Evolutionary conservation across 2,113 vertebrate genomes (phyloP), one percentile per base, ranked within the genome.

Genomic region (Dipodomys ordii): DNA sequence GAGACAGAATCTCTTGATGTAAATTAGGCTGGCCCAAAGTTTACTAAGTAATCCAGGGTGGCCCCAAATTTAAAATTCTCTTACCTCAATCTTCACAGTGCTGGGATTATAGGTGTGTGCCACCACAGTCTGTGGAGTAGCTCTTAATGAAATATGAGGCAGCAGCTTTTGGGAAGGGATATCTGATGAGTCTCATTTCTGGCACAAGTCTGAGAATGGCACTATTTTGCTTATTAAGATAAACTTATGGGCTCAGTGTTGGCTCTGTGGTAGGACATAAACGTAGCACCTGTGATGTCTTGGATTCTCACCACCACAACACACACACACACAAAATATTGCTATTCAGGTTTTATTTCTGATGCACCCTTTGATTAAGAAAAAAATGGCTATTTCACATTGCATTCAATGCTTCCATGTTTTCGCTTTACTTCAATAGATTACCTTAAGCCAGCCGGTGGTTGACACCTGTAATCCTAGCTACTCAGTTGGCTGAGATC

Each of bases 121-220:
- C 27, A 32, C 67, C 20, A 69, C 6, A 62, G 12, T 22, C 28
- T n/a, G 64, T 12, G 49, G 49, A 35, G 32, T 62, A 60, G 19
- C 83, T 83, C 88, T 83, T 39, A 95, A 32, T 83, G 53, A 87
- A 95, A n/a, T 64, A 46, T 94, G 84, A 87, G 57, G 30, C 3
- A 86, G 12, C 0, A 23, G 32, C 92, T 90, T 74, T 62, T 27
- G 46, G 87, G 83, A 81, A 83, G 30, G n/a, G 27, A 44, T 30
- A 23, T 82, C 23, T 79, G 10, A 44, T 62, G 13, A 79, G n/a
- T 89, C 53, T 90, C 22, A 87, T 83, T 90, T 94, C 30, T 83
- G 68, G 15, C 7, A 39, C 2, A n/a, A n/a, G 27, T 87, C 23
- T 73, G 46, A 81, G 72, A 88, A 81, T 25, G 44, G 39, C 25